A percentile compares a stretch with the other conserved stretches of the same genome.
phyloP scores from a whole-genome alignment of 2,797 vertebrate species.

The Philypnodon macrostomus region DNA sequence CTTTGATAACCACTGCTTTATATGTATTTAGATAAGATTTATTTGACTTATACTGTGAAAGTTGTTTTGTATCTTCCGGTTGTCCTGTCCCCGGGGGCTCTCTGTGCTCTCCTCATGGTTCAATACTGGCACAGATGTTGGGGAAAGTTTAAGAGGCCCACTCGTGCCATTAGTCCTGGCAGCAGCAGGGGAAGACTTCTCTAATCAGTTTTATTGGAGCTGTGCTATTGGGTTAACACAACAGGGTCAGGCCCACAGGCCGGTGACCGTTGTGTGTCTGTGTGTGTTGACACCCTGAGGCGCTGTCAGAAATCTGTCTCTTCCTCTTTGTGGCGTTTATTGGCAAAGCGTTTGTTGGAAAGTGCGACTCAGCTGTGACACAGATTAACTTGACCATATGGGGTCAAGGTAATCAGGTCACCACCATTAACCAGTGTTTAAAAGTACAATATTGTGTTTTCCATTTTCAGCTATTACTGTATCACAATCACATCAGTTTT shows the following conservation, averaged over 20 bases:
- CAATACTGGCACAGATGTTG: constrained; percentile 73
- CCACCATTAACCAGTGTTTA: too few relatives aligned
- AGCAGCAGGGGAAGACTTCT: constrained; percentile 69
- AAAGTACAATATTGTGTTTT: too few relatives aligned
- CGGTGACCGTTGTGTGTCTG: constrained; percentile 36
- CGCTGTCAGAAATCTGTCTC: constrained; percentile 30
- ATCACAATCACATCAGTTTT: too few relatives aligned
- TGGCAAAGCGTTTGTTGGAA: constrained; percentile 18
- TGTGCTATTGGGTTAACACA: constrained; percentile 73
- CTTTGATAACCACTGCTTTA: too few relatives aligned
- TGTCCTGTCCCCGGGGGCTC: constrained; percentile 18
- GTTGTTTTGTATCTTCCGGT: not conserved
- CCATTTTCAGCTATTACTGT: too few relatives aligned
- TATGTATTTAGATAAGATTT: too few relatives aligned
- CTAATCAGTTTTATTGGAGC: constrained; percentile 75
- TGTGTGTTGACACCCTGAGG: constrained; percentile 47
- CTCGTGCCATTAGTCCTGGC: constrained; percentile 64
- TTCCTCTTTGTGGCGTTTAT: constrained; percentile 23
- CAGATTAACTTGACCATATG: constrained; percentile 40
- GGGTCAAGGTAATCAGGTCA: constrained; percentile 11
- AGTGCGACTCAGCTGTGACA: constrained; percentile 42
- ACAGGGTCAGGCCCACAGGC: constrained; percentile 51
- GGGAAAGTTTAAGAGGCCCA: constrained; percentile 71
- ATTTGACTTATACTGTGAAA: too few relatives aligned
- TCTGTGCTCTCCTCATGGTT: constrained; percentile 41